Base-by-base conservation (phyloP, 2,113 vertebrate genomes). In the Empidonax traillii region DNA sequence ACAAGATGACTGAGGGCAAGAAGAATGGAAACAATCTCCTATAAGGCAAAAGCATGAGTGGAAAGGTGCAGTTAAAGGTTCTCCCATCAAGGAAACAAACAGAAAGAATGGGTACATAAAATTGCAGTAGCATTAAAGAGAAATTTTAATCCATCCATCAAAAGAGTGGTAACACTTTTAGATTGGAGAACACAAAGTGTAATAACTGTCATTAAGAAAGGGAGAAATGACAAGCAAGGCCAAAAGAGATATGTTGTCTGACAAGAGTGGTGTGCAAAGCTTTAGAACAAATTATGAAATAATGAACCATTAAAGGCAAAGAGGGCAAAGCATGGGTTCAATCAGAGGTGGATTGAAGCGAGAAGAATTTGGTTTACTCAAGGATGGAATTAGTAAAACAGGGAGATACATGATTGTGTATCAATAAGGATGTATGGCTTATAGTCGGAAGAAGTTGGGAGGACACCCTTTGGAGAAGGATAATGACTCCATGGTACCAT, bases 401-500 rank as follows among this genome's bases (percentile, higher is more conserved):
- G 12, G 41, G 9, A 69, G 22, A 86, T 86, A 75, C 23, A 6
- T 21, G 41, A 43, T 22, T 41, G 22, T 30, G 6, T 55, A 41
- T 13, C 51, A 55, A 22, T 31, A 28, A 58, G 63, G 8, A 19
- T 74, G 17, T 43, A 11, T 41, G 30, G 9, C 30, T 91, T 82
- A 58, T 24, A 61, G 25, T 27, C 33, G 46, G 41, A 59, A 73
- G 43, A 51, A 83, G 23, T 4, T 75, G 20, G 30, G 27, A 56
- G 22, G 25, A 21, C 23, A 44, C 6, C 15, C 33, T 51, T 56
- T 31, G 56, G 25, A 84, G 49, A 13, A 77, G 12, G 16, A 76
- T 9, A 61, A 43, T 0, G 0, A 33, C 14, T n/a, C 14, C 14
- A 12, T 19, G 9, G 14, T 24, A 9, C 35, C 49, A 19, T n/a